Evolutionary conservation across 2,113 vertebrate genomes (phyloP).

Genomic region (Pseudorectes ferrugineus): DNA sequence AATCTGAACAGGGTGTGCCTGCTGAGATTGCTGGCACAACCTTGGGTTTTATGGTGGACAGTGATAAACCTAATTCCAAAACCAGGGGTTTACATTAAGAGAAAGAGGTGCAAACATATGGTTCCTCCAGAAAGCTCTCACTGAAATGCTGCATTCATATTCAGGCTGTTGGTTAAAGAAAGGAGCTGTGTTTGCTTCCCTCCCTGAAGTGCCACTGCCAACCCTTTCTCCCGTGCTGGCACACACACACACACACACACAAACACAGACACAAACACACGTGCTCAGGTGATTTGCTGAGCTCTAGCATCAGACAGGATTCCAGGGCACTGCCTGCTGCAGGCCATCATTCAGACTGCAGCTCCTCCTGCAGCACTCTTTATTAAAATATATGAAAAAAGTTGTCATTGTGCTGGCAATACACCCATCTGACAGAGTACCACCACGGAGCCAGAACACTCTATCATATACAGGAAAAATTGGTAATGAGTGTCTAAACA

Average conservation of each 20-base stretch:
- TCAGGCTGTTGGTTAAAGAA: background rate
- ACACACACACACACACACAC: background rate
- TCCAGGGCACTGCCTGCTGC: background rate
- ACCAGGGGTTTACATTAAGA: background rate
- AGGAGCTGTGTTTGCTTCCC: background rate
- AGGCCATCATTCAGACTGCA: background rate
- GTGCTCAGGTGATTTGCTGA: background rate
- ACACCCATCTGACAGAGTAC: background rate
- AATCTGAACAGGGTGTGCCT: background rate
- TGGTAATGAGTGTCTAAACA: background rate
- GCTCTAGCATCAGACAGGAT: background rate
- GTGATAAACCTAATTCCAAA: background rate
- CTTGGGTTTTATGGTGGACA: background rate
- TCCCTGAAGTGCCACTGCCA: background rate
- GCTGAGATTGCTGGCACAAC: background rate
- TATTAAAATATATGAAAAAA: background rate
- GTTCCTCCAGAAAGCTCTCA: background rate
- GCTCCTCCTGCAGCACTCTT: background rate
- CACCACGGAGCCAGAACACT: background rate
- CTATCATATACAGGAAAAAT: background rate
- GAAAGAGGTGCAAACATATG: background rate
- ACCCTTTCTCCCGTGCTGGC: background rate
- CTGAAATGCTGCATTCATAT: background rate
- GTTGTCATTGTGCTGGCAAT: background rate
- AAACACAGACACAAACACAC: background rate